Evolutionary conservation across 2,888 invertebrate genomes (phyloP).

Genomic region (Frankliniella fusca): DNA sequence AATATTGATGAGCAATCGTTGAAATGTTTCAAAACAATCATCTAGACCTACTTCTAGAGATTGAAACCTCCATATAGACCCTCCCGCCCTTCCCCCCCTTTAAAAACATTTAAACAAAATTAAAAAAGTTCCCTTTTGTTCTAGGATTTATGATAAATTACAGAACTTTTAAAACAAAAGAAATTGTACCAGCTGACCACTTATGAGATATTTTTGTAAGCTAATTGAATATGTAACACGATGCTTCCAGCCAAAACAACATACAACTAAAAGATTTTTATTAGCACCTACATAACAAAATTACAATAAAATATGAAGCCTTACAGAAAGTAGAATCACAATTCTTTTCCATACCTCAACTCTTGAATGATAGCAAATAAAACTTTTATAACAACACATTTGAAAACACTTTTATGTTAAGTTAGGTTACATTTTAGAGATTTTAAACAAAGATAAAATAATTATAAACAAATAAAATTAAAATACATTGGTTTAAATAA

Average conservation of each 20-base stretch:
- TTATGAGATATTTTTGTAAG: not conserved
- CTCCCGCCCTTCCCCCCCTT: no score
- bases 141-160: not conserved
- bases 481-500: not conserved
- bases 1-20: not conserved
- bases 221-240: not conserved
- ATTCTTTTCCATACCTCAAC: not conserved
- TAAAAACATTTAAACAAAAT: not conserved
- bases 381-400: not conserved
- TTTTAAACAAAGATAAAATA: not conserved
- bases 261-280: not conserved
- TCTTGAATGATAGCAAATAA: not conserved
- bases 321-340: no score
- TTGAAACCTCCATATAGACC: no score
- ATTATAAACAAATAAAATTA: not conserved
- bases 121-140: not conserved
- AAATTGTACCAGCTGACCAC: not conserved
- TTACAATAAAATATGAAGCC: not conserved
- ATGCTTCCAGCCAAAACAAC: not conserved
- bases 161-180: not conserved
- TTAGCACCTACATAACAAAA: not conserved
- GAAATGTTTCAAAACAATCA: not conserved
- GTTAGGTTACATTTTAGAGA: not conserved
- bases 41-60: not conserved
- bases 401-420: no score